Conservation (phyloP, 2,888 invertebrate species). For the Gymnocheta viridis region DNA sequence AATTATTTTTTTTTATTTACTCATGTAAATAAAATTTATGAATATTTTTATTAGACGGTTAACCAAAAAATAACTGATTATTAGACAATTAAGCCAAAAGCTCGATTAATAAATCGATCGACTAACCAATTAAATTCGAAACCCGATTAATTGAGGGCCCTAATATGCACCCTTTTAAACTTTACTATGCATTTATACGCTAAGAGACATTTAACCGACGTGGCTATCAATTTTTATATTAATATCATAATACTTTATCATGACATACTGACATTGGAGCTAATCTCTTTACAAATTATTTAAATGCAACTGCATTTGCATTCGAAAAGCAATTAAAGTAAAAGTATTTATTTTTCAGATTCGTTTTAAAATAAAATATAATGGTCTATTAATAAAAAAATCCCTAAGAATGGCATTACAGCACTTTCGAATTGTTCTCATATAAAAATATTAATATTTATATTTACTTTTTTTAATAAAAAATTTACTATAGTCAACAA, state of each 20-base stretch:
- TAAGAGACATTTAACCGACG: too few relatives aligned
- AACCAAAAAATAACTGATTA: too few relatives aligned
- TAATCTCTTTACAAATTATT: slow-evolving; percentile 11
- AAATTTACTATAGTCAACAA: slow-evolving; percentile 50
- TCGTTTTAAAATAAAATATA: slow-evolving; percentile 5
- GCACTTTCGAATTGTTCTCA: slow-evolving; percentile 28
- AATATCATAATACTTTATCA: neutral
- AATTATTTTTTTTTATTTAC: too few relatives aligned
- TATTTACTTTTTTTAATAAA: slow-evolving; percentile 16
- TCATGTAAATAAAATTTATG: too few relatives aligned
- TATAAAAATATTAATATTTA: slow-evolving; percentile 6
- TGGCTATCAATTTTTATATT: too few relatives aligned
- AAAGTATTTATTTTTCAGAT: slow-evolving; percentile 42
- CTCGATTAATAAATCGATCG: too few relatives aligned
- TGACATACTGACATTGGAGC: neutral
- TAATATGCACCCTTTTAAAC: too few relatives aligned
- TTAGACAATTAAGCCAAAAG: too few relatives aligned
- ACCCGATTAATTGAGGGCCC: too few relatives aligned
- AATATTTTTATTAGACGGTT: too few relatives aligned
- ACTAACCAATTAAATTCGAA: too few relatives aligned
- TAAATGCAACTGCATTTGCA: slow-evolving; percentile 5
- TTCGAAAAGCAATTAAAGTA: slow-evolving; percentile 40
- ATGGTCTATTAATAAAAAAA: slow-evolving; percentile 8
- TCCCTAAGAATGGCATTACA: slow-evolving; percentile 10
- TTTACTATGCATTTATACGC: too few relatives aligned